Base-by-base conservation (phyloP, 1,140 invertebrate species). In the Drosophila littoralis region DNA sequence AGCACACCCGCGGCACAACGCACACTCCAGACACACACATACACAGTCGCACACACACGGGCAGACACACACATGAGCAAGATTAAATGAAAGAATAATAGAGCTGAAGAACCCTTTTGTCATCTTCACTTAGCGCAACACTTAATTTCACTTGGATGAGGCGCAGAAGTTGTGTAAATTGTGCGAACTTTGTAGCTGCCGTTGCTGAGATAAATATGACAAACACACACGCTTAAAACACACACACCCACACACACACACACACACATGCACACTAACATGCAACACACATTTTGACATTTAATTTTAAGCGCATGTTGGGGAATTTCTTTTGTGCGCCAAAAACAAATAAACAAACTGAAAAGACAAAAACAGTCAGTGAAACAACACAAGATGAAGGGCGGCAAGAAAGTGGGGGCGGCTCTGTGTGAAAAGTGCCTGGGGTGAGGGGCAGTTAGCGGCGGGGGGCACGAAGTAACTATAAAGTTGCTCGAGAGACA, bases 231-330 rank as follows among this genome's bases (percentile, higher is more conserved):
- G 65, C 6, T 12, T 40, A 57, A 10, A 12, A 50, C 13, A 59
- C 35, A 38, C 33, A 50, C 51, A 48, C 12, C 58, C 36, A 36
- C 9, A 71, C 8, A 36, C 38, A 65, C 36, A 46, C 17, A 48
- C 43, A 43, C 22, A 40, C 42, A 63, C 13, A 38, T 38, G 15
- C 12, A 42, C 22, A 28, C 22, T 28, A 28, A 17, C 73, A 61
- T 50, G 45, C 22, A 48, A 48, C 46, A 50, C 72, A 78, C 68
- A 79, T 85, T 82, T 86, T 86, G 83, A 90, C 86, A 90, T 90
- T 90, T 90, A 90, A 90, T 88, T 86, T 90, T 88, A 90, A 91
- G 88, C 88, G 80, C 86, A 91, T 90, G 88, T 90, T 88, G 72
- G 88, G 88, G 88, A 90, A 91, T 91, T 73, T 89, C 84, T 89